A percentile compares a stretch with the other conserved stretches of the same genome.
These are phyloP conservation scores for Actinia tenebrosa DNA, from an alignment of 64 coral and sea anemone genomes.

Conservation along the genomic window DNA sequence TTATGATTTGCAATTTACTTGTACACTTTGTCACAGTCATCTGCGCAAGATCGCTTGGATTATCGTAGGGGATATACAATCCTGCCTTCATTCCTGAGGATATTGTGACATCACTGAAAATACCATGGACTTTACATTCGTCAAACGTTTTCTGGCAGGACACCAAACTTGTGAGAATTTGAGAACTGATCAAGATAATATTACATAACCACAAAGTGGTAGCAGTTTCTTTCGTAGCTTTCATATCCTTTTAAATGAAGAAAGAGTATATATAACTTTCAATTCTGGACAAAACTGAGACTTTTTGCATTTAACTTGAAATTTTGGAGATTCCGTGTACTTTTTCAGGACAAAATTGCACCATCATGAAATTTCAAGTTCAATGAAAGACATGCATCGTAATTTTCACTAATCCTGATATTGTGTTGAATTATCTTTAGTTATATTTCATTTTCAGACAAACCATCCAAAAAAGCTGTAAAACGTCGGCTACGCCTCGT, in stretches of 20 bases:
- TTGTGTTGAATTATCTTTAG: too few species aligned
- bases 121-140: slow-evolving; percentile 10
- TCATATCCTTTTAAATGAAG: not conserved
- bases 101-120: slow-evolving; percentile 23
- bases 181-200: not conserved
- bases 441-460: too few species aligned
- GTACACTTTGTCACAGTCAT: slow-evolving; percentile 51
- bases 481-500: too few species aligned
- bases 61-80: slow-evolving; percentile 38
- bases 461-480: too few species aligned
- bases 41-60: slow-evolving; percentile 6
- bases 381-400: too few species aligned
- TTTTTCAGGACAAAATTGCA: too few species aligned
- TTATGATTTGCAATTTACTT: not conserved
- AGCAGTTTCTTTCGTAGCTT: not conserved
- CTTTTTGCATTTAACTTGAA: too few species aligned
- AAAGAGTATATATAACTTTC: too few species aligned
- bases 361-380: too few species aligned
- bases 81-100: slow-evolving; percentile 32
- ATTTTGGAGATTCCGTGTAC: too few species aligned
- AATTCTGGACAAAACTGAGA: too few species aligned
- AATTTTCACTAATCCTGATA: too few species aligned
- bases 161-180: slow-evolving; percentile 3
- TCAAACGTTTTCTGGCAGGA: not conserved
- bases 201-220: not conserved